Conservation (phyloP, 2,888 invertebrate species). For the Cerastis leucographa region DNA sequence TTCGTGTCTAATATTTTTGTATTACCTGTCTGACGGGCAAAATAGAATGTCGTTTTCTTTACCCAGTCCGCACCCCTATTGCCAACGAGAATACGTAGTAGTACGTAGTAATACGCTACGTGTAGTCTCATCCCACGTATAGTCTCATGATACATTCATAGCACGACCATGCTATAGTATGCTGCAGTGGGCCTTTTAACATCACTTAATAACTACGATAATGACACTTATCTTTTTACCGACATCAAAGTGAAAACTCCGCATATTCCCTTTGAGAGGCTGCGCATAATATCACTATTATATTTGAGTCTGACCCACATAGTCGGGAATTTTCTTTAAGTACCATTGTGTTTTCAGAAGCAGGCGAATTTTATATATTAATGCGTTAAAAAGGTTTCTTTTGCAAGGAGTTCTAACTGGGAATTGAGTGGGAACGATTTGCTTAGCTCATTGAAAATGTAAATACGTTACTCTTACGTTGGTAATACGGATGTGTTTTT, state of each 20-base stretch:
- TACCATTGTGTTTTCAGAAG: slow-evolving; percentile 40
- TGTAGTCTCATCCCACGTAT: no score
- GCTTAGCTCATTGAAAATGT: neutral
- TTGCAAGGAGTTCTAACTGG: neutral
- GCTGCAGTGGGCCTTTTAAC: neutral
- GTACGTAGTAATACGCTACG: no score
- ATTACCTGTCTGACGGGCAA: no score
- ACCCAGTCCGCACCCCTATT: no score
- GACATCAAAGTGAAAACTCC: slow-evolving; percentile 57
- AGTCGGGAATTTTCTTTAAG: slow-evolving; percentile 36
- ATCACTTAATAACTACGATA: slow-evolving; percentile 11
- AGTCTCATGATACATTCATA: neutral
- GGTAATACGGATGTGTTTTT: neutral
- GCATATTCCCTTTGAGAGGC: slow-evolving; percentile 43
- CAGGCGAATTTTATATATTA: slow-evolving; percentile 30
- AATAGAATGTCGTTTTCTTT: no score
- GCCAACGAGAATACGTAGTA: no score
- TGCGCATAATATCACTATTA: slow-evolving; percentile 65
- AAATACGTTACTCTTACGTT: neutral
- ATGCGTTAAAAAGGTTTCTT: slow-evolving; percentile 5
- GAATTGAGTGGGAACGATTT: neutral
- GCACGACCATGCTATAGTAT: neutral
- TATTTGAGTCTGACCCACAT: slow-evolving; percentile 53
- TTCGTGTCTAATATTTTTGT: no score
- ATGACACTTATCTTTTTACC: slow-evolving; percentile 50